A percentile compares a stretch with the other conserved stretches of the same genome.
These are phyloP conservation scores for Erebia ligea DNA, from an alignment of 2,888 invertebrate species.

Conservation along the genomic window DNA sequence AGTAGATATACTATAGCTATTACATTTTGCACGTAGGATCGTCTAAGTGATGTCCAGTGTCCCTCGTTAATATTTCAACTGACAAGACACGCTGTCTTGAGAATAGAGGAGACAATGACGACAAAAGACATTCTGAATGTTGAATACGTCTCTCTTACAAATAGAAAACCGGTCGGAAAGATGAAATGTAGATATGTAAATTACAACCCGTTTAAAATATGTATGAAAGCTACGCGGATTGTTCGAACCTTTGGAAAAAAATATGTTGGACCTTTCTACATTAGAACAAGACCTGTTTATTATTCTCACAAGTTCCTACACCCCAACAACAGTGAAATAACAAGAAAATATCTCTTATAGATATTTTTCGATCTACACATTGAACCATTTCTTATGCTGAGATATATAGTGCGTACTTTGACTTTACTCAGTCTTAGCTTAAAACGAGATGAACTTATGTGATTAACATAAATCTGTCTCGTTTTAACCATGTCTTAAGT, in stretches of 20 bases:
- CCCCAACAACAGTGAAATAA: too few relatives aligned
- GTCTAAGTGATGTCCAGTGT: constrained; percentile 20
- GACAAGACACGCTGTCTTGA: constrained; percentile 17
- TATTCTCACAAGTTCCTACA: background rate
- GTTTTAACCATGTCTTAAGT: too few relatives aligned
- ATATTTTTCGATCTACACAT: too few relatives aligned
- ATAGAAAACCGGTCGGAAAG: constrained; percentile 20
- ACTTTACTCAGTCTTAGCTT: too few relatives aligned
- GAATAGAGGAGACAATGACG: constrained; percentile 19
- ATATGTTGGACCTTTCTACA: background rate
- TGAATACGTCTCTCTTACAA: constrained; percentile 24
- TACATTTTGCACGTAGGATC: background rate
- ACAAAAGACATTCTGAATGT: constrained; percentile 28
- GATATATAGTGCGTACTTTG: too few relatives aligned
- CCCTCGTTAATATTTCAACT: constrained; percentile 23
- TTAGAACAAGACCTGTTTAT: background rate
- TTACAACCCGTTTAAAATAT: constrained; percentile 25
- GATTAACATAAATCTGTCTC: too few relatives aligned
- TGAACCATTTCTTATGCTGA: too few relatives aligned
- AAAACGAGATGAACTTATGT: too few relatives aligned
- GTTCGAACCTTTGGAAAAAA: background rate
- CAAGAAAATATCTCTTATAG: too few relatives aligned
- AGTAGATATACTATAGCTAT: background rate
- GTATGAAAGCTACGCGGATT: background rate
- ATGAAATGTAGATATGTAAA: constrained; percentile 26